These are phyloP conservation scores for Oceanodroma leucorhoa DNA, from an alignment of 2,797 vertebrate genomes.

Conservation along the genomic window DNA sequence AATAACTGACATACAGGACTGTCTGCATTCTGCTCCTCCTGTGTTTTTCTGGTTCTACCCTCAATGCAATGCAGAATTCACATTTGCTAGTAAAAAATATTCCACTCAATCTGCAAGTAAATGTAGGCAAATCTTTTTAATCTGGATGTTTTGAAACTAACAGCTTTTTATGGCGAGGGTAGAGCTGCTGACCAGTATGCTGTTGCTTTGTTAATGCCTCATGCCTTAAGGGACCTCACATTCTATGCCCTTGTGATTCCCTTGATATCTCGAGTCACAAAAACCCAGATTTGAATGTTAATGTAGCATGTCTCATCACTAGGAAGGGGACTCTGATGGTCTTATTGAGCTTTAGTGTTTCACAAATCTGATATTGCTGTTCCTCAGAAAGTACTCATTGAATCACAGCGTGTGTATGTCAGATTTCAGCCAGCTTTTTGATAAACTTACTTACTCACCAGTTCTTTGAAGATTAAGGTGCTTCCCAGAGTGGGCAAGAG, in stretches of 20 bases:
- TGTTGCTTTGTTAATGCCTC: neutral
- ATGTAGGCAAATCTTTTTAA: neutral
- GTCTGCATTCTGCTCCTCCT: neutral
- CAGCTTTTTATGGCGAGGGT: neutral
- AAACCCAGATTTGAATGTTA: neutral
- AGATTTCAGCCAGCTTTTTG: neutral
- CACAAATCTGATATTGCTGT: neutral
- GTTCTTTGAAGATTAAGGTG: constrained; percentile 1
- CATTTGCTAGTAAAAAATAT: neutral
- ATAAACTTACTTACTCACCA: neutral
- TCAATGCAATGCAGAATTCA: neutral
- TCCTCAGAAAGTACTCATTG: neutral
- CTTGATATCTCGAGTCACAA: neutral
- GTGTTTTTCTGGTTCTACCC: neutral
- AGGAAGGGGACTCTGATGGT: neutral
- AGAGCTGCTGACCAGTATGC: neutral
- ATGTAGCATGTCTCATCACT: neutral
- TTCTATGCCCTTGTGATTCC: neutral
- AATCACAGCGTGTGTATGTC: neutral
- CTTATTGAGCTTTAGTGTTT: neutral
- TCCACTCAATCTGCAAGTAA: neutral
- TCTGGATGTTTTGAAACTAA: neutral
- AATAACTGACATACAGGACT: neutral
- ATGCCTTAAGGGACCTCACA: neutral
- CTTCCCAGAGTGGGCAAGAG: neutral